These are phyloP conservation scores for Phortica magna DNA, from an alignment of 2,888 invertebrate species.

Conservation along the genomic window DNA sequence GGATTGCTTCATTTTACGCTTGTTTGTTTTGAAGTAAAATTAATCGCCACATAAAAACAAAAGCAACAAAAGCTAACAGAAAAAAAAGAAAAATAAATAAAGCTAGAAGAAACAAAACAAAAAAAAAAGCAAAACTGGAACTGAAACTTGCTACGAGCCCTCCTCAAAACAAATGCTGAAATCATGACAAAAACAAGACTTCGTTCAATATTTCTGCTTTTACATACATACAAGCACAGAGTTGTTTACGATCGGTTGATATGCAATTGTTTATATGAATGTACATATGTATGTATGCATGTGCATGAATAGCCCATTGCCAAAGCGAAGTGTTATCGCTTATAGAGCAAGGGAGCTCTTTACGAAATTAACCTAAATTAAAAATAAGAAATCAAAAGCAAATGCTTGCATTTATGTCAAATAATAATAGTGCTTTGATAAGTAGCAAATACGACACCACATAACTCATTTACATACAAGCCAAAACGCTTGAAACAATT, in stretches of 20 bases:
- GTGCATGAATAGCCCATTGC: background rate
- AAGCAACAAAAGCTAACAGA: conserved; percentile 34
- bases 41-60: conserved; percentile 61
- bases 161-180: conserved; percentile 11
- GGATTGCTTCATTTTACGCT: conserved; percentile 65
- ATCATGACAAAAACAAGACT: background rate
- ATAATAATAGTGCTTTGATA: too few relatives aligned
- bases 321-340: background rate
- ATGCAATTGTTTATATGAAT: background rate
- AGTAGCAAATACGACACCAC: too few relatives aligned
- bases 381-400: background rate
- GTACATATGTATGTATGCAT: background rate
- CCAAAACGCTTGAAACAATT: too few relatives aligned
- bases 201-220: background rate
- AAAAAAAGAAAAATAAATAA: conserved; percentile 34
- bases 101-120: conserved; percentile 10
- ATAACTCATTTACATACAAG: too few relatives aligned
- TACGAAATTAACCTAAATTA: background rate
- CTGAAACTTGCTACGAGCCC: conserved; percentile 49
- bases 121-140: conserved; percentile 2
- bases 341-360: background rate
- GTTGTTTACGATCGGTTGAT: background rate
- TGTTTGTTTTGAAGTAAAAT: conserved; percentile 70
- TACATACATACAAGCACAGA: background rate
- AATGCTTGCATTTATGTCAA: too few relatives aligned